A percentile compares a stretch with the other conserved stretches of the same genome.
These are phyloP conservation scores for Nebria brevicollis DNA, from an alignment of 2,888 invertebrate species.

Conservation along the genomic window DNA sequence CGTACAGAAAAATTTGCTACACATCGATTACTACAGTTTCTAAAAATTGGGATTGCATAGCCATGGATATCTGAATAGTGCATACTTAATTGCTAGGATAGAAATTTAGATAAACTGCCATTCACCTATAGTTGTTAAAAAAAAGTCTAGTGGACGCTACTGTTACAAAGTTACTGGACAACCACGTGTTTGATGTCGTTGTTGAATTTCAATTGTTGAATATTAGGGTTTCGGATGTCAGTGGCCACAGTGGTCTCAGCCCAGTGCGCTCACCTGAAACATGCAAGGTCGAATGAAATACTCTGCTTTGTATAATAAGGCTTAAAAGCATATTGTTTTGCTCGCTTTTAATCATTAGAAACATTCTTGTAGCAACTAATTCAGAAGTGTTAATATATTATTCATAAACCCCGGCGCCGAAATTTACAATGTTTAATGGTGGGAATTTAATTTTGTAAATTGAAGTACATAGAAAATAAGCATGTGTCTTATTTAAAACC, in stretches of 20 bases:
- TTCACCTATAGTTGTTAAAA: not conserved
- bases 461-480: too few species aligned
- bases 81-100: not conserved
- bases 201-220: slow-evolving; percentile 3
- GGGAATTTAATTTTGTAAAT: too few species aligned
- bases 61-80: too few species aligned
- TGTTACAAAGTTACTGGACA: not conserved
- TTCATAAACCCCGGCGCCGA: too few species aligned
- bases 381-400: too few species aligned
- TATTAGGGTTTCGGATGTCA: slow-evolving; percentile 20
- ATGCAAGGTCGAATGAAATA: slow-evolving; percentile 21
- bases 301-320: not conserved
- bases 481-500: not conserved
- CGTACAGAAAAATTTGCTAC: not conserved
- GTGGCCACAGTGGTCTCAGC: slow-evolving; percentile 14
- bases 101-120: not conserved
- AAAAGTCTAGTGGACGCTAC: not conserved
- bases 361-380: not conserved
- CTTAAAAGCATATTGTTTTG: not conserved
- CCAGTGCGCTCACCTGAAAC: slow-evolving; percentile 14
- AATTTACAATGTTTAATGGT: too few species aligned
- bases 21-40: not conserved
- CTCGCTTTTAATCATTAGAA: not conserved
- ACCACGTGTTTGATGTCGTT: not conserved
- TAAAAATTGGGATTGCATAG: too few species aligned